phyloP scores from a whole-genome alignment of 2,113 vertebrate genomes.

The Burhinus bistriatus region DNA sequence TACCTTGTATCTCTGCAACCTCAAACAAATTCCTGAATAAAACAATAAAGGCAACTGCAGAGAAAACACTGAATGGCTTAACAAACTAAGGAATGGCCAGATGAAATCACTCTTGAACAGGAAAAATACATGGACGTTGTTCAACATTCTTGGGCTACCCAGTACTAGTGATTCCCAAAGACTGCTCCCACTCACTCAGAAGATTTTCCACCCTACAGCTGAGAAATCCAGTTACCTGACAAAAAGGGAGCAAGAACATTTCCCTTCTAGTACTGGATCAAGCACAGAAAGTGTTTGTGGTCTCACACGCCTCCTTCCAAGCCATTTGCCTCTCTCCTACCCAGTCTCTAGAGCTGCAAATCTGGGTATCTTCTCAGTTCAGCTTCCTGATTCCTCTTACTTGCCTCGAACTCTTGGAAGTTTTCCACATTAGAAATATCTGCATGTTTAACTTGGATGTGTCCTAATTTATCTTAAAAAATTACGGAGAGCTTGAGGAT shows the following conservation, averaged over 20 bases:
- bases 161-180: neutral
- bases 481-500: neutral
- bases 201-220: neutral
- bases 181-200: neutral
- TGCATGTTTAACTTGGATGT: neutral
- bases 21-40: neutral
- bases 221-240: neutral
- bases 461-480: neutral
- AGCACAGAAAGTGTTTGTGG: neutral
- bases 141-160: neutral
- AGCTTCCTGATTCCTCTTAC: neutral
- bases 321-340: neutral
- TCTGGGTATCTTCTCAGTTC: neutral
- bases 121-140: neutral
- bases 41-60: neutral
- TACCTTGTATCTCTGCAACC: neutral
- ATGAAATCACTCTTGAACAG: neutral
- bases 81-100: neutral
- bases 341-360: neutral
- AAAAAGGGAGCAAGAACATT: neutral
- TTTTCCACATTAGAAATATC: neutral
- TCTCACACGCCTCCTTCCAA: neutral
- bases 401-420: neutral
- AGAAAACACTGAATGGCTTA: neutral
- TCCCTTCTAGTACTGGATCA: neutral